phyloP scores from a whole-genome alignment of 2,888 invertebrate genomes.

The Cheiracanthium punctorium region DNA sequence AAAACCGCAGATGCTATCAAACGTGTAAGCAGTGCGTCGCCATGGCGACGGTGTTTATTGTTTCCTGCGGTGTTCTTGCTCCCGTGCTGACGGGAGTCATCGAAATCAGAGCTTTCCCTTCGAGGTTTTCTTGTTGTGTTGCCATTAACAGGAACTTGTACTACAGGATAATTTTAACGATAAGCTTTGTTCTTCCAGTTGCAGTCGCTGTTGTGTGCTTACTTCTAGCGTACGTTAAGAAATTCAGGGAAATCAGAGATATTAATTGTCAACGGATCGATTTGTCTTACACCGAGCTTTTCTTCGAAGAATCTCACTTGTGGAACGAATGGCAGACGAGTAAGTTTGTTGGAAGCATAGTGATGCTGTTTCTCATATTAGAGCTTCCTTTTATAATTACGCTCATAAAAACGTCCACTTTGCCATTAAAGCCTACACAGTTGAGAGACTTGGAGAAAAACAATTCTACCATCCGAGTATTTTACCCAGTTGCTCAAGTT shows the following conservation, averaged over 20 bases:
- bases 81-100: slow-evolving; percentile 32
- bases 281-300: slow-evolving; percentile 51
- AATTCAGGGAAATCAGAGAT: slow-evolving; percentile 21
- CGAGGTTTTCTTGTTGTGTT: slow-evolving; percentile 36
- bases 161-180: slow-evolving; percentile 27
- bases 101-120: slow-evolving; percentile 32
- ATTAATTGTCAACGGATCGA: slow-evolving; percentile 29
- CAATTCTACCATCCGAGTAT: slow-evolving; percentile 21
- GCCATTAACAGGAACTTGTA: slow-evolving; percentile 15
- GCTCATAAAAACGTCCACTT: neutral
- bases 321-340: slow-evolving; percentile 62
- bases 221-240: slow-evolving; percentile 20
- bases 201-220: neutral
- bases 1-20: neutral
- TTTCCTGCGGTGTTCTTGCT: neutral
- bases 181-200: slow-evolving; percentile 19
- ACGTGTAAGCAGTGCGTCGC: slow-evolving; percentile 23
- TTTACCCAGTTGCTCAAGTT: slow-evolving; percentile 22
- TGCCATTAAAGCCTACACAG: neutral
- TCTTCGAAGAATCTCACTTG: slow-evolving; percentile 58
- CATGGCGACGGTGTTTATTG: neutral
- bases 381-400: slow-evolving; percentile 42
- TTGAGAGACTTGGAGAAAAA: neutral
- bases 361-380: slow-evolving; percentile 26
- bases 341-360: slow-evolving; percentile 39